Evolutionary conservation across 2,797 vertebrate species (phyloP).

Genomic region (Glyptemys insculpta): DNA sequence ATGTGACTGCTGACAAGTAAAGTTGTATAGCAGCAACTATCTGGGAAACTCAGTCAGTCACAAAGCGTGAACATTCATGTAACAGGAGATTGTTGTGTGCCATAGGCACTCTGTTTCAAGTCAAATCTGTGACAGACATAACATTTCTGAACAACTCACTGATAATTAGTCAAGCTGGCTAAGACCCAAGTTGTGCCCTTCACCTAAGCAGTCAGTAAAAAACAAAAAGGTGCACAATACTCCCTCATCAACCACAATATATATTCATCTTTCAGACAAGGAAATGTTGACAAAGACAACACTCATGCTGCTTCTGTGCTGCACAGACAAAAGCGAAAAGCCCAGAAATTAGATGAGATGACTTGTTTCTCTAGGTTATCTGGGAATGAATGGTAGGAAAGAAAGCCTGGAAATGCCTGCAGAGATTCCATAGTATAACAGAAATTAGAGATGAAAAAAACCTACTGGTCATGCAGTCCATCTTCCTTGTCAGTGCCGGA

Average conservation of each 20-base stretch:
- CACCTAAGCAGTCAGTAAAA: neutral
- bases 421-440: neutral
- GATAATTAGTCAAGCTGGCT: constrained; percentile 9
- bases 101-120: neutral
- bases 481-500: neutral
- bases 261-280: constrained; percentile 13
- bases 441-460: neutral
- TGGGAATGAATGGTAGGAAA: neutral
- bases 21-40: constrained; percentile 3
- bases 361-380: neutral
- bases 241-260: neutral
- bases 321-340: neutral
- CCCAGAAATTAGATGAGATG: constrained; percentile 4
- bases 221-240: neutral
- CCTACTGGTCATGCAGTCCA: neutral
- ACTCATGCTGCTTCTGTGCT: neutral
- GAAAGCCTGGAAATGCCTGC: constrained; percentile 19
- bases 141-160: neutral
- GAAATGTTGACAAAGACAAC: neutral
- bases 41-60: neutral
- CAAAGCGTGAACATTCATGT: neutral
- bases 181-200: neutral
- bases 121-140: constrained; percentile 1
- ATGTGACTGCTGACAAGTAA: constrained; percentile 1
- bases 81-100: neutral